Evolutionary conservation across 1,140 invertebrate species (phyloP), one percentile per base, ranked within the genome.

Genomic region (Venturia canescens): DNA sequence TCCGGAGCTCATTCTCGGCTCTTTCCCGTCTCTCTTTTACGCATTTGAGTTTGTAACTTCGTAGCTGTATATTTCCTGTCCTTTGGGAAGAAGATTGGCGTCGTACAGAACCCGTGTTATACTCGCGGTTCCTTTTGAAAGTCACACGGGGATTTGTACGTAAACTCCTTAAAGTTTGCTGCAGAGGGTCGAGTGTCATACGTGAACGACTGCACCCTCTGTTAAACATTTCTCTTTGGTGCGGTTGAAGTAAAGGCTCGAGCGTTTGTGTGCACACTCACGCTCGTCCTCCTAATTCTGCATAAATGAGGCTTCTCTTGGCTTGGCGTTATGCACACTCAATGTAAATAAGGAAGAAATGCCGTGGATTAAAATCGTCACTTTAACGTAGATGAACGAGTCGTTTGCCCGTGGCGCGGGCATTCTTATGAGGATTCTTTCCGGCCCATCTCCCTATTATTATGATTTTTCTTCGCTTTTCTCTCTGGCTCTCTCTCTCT

Each of bases 301-400:
- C 18, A 29, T 15, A 72, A 48, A 72, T 50, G 13, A n/a, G 44
- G 13, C 44, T 26, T 31, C 70, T 72, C 70, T 72, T 26, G 60
- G 82, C 82, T 83, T 76, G 80, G 66, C 80, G 81, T 86, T 82
- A 83, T 83, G 81, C 80, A 71, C 78, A 78, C 81, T 83, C 82
- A 76, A 85, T 84, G 75, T 84, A 87, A 84, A 82, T 84, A 84
- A 87, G 77, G 80, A 86, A 84, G 75, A 82, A 86, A 83, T 78
- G 82, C 82, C 71, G 34, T 21, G 83, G 82, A 85, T 87, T 84
- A 84, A 86, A 87, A 87, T 85, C 78, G 80, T 72, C 75, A 82
- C 80, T 84, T 85, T 84, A 83, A 83, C 83, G 77, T 76, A 67
- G 26, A 57, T 74, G 70, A 69, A 81, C 60, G 72, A 66, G 80